These are phyloP conservation scores for Pipa parva DNA, from an alignment of 2,113 vertebrate species.

Conservation along the genomic window DNA sequence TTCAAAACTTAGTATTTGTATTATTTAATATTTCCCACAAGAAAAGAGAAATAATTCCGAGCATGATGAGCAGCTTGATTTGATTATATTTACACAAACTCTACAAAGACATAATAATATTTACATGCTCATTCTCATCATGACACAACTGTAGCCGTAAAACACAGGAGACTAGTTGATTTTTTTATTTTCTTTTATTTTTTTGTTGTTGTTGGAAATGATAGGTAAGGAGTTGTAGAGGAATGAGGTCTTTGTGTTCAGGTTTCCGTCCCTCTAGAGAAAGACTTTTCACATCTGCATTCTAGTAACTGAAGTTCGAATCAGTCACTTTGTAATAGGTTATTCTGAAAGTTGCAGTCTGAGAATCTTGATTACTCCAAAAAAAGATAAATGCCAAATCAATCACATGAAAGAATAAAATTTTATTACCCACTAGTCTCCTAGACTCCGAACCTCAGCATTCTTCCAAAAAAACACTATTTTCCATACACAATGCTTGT, in stretches of 20 bases:
- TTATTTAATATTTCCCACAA: neutral
- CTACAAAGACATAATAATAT: neutral
- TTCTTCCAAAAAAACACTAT: slow-evolving; percentile 36
- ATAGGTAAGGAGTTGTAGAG: slow-evolving; percentile 26
- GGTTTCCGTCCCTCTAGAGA: slow-evolving; percentile 26
- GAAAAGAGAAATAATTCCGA: neutral
- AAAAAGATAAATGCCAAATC: slow-evolving; percentile 38
- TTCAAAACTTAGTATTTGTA: neutral
- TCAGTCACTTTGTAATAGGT: neutral
- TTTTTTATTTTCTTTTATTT: too few species aligned
- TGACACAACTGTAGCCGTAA: slow-evolving; percentile 29
- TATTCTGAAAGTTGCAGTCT: neutral
- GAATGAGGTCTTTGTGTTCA: slow-evolving; percentile 32
- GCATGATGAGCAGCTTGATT: neutral
- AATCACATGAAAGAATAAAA: slow-evolving; percentile 40
- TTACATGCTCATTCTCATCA: neutral
- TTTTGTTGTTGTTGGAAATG: too few species aligned
- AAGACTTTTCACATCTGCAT: slow-evolving; percentile 34
- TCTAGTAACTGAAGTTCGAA: slow-evolving; percentile 17
- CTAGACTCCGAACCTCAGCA: slow-evolving; percentile 23
- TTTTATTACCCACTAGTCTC: slow-evolving; percentile 37
- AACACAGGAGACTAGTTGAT: slow-evolving; percentile 31
- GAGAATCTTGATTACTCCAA: slow-evolving; percentile 19
- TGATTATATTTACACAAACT: neutral
- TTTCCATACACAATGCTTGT: slow-evolving; percentile 34